Evolutionary conservation across 2,113 vertebrate species (phyloP), one percentile per base, ranked within the genome.

Genomic region (Microcebus griseorufus): DNA sequence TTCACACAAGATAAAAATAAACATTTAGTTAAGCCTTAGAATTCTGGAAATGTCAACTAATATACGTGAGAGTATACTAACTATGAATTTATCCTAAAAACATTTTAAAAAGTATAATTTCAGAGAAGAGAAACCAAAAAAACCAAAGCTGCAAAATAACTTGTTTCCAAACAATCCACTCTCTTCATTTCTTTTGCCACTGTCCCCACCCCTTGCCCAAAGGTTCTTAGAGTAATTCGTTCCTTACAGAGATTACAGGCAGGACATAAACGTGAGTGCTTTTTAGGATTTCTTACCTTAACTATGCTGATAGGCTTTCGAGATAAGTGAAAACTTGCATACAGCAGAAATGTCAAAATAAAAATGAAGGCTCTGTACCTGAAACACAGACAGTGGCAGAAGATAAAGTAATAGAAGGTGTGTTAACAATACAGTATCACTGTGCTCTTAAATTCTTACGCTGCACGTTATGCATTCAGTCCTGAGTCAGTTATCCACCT

Each of bases 241-340:
- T 98, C 95, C 53, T 72, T 70, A 80, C 86, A 25, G 93, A 84
- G 73, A 5, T 64, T 14, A 90, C 39, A 20, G 96, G 39, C 55
- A 94, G 93, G 96, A 97, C 55, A 86, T 82, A 23, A 96, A 95
- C 23, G 1, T 0, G 64, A 25, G n/a, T 1, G 84, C 11, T 20
- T 88, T n/a, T 5, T 4, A 67, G 14, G 70, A 4, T 81, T 64
- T 72, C 98, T 99, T 97, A 99, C 99, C 99, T 99, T 99, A 67
- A 99, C 99, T 92, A 99, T 99, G 90, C 99, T 99, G 95, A 99
- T 99, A 10, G 99, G 99, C 96, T 99, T 99, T 88, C 99, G 98
- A 80, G 99, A 99, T 8, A 99, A 96, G 95, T 99, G 99, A 93
- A 99, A 99, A 93, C 99, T 99, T 65, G 98, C 97, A 16, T 99